These are phyloP conservation scores for Lycodopsis pacificus DNA, from an alignment of 2,797 vertebrate genomes.

Conservation along the genomic window DNA sequence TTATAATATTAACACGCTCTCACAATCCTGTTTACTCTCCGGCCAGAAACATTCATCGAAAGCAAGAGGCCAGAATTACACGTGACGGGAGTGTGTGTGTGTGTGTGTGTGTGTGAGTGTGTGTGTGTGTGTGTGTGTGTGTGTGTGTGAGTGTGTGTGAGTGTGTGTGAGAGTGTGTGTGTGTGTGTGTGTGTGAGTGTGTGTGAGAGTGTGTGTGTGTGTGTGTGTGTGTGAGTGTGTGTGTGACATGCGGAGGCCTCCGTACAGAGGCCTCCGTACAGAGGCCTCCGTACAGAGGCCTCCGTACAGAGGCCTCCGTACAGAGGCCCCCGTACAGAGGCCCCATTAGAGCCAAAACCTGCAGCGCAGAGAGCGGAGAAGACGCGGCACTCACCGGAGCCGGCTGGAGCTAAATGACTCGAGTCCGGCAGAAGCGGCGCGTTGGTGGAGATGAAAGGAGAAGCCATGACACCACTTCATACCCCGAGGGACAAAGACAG, in stretches of 20 bases:
- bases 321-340: slow-evolving; percentile 13
- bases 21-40: slow-evolving; percentile 49
- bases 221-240: too few species aligned
- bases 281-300: too few species aligned
- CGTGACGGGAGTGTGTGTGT: too few species aligned
- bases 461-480: neutral
- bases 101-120: too few species aligned
- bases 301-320: too few species aligned
- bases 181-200: too few species aligned
- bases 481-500: neutral
- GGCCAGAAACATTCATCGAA: slow-evolving; percentile 53
- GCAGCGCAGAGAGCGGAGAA: slow-evolving; percentile 7
- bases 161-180: too few species aligned
- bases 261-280: neutral
- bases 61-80: slow-evolving; percentile 2
- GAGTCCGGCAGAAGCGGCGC: slow-evolving; percentile 26
- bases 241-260: slow-evolving; percentile 2
- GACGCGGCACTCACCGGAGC: neutral
- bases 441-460: slow-evolving; percentile 37
- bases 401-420: slow-evolving; percentile 18
- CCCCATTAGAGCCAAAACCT: slow-evolving; percentile 44
- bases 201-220: too few species aligned
- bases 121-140: too few species aligned
- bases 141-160: too few species aligned
- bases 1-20: slow-evolving; percentile 51